Conservation (phyloP, 2,888 invertebrate genomes). For the Drosophila kokeensis region DNA sequence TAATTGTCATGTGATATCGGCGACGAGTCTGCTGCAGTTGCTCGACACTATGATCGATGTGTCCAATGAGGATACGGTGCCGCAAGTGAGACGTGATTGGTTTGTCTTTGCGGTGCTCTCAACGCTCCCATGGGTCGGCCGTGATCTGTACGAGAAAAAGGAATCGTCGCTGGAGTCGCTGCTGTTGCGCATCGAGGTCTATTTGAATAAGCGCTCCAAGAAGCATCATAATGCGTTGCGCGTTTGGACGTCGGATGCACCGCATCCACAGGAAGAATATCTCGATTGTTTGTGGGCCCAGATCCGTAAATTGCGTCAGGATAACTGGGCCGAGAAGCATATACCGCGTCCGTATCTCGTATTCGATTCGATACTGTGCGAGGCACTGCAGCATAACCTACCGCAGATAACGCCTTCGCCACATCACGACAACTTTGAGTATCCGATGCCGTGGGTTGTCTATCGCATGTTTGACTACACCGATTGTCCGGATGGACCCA, state of each 20-base stretch:
- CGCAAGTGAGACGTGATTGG: constrained; percentile 94
- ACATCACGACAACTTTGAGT: constrained; percentile 94
- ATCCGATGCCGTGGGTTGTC: constrained; percentile 97
- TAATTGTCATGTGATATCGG: constrained; percentile 98
- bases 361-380: constrained; percentile 97
- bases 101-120: constrained; percentile 95
- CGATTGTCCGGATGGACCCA: constrained; percentile 97
- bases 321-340: constrained; percentile 99
- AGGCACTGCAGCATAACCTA: constrained; percentile 97
- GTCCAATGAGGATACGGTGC: constrained; percentile 96
- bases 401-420: constrained; percentile 96
- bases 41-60: constrained; percentile 96
- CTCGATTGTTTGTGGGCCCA: constrained; percentile 98
- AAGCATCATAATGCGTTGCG: constrained; percentile 96
- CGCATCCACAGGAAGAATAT: constrained; percentile 98
- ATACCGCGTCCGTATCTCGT: constrained; percentile 97
- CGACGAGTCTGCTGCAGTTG: constrained; percentile 94
- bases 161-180: constrained; percentile 96
- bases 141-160: constrained; percentile 98
- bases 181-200: constrained; percentile 95
- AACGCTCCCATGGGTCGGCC: constrained; percentile 97
- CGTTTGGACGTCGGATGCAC: constrained; percentile 97
- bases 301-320: constrained; percentile 94
- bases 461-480: constrained; percentile 99
- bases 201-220: constrained; percentile 95